Conservation (phyloP, 2,797 vertebrate genomes). For the Paguma larvata region DNA sequence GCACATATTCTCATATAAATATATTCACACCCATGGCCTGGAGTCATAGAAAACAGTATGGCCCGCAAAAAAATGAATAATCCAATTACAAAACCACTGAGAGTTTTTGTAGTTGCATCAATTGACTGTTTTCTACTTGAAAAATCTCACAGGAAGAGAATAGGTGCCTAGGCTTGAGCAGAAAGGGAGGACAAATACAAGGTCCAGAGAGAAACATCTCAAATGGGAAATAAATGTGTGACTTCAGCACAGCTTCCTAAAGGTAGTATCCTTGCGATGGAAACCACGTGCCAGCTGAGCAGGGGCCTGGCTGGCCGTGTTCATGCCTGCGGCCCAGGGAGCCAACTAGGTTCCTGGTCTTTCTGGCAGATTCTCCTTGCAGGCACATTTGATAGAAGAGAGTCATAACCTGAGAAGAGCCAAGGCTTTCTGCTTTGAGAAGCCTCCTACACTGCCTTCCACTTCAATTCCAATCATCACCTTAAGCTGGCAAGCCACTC, state of each 20-base stretch:
- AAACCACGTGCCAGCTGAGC: not conserved
- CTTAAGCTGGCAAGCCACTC: not conserved
- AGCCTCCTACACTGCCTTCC: not conserved
- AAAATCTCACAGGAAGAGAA: not conserved
- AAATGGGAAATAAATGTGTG: no score
- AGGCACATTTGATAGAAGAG: no score
- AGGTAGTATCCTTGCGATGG: not conserved
- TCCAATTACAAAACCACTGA: not conserved
- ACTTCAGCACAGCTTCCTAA: not conserved
- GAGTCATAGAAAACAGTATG: not conserved
- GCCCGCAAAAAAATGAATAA: not conserved
- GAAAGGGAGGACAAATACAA: no score
- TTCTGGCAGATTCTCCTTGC: not conserved
- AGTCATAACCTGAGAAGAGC: no score
- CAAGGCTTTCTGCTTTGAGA: not conserved
- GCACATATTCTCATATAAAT: no score
- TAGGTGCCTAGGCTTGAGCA: not conserved
- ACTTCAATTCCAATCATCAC: no score
- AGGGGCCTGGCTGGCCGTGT: not conserved
- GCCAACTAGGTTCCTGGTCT: not conserved
- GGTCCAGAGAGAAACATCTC: not conserved
- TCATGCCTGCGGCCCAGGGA: fast-evolving
- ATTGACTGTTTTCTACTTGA: not conserved
- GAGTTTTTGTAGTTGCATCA: not conserved
- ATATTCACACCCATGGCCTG: not conserved